A percentile compares a stretch with the other conserved stretches of the same genome.
Conservation (phyloP, 1,140 invertebrate species). For the Himalopsyche phryganea region DNA sequence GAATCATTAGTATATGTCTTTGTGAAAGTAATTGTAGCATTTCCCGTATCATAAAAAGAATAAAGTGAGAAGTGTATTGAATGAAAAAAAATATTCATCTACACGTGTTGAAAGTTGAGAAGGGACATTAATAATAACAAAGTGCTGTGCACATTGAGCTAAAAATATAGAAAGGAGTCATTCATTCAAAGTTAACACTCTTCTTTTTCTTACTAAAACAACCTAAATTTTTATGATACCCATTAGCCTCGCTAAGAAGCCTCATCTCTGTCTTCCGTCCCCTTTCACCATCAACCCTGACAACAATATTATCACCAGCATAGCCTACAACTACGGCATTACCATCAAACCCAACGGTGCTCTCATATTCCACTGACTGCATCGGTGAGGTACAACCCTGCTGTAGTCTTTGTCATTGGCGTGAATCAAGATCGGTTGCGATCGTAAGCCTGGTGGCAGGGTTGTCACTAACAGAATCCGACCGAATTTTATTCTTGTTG, state of each 20-base stretch:
- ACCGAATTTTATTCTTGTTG: slow-evolving; percentile 45
- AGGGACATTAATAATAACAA: too few relatives aligned
- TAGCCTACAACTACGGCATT: neutral
- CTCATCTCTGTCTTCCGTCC: slow-evolving; percentile 4
- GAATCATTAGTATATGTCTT: too few relatives aligned
- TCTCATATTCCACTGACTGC: neutral
- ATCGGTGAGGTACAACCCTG: slow-evolving; percentile 5
- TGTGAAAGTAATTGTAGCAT: too few relatives aligned
- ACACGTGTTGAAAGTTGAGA: too few relatives aligned
- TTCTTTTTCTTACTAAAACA: slow-evolving; percentile 27
- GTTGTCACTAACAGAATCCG: slow-evolving; percentile 46
- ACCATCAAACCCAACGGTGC: neutral
- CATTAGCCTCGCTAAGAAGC: neutral
- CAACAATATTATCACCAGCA: slow-evolving; percentile 6
- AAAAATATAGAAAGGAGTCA: too few relatives aligned
- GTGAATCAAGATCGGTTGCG: slow-evolving; percentile 41
- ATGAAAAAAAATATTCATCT: too few relatives aligned
- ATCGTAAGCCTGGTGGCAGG: slow-evolving; percentile 45
- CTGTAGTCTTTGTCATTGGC: slow-evolving; percentile 22
- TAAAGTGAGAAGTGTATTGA: too few relatives aligned
- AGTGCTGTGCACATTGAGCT: too few relatives aligned
- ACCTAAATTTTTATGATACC: slow-evolving; percentile 5
- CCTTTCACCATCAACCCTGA: slow-evolving; percentile 7
- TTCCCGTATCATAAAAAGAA: too few relatives aligned
- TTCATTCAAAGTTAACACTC: slow-evolving; percentile 28